Percentiles rank a stretch among this genome's conserved stretches.
Evolutionary conservation across 2,797 vertebrate genomes (phyloP).

Genomic region (Dryobates pubescens): DNA sequence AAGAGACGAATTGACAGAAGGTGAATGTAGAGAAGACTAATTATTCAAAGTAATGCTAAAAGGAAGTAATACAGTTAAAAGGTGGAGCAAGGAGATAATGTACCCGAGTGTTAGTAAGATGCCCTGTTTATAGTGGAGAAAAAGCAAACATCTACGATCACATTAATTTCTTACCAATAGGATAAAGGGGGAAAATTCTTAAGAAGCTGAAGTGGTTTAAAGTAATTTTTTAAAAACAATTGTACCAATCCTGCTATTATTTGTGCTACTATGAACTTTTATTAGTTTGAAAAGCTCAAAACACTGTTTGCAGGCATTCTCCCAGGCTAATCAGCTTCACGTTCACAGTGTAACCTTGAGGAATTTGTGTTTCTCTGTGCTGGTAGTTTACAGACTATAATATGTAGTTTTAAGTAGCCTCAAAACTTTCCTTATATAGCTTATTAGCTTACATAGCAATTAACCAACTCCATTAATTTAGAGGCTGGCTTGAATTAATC

Average conservation of each 20-base stretch:
- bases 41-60: slow-evolving; percentile 47
- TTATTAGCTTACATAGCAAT: neutral
- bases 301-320: neutral
- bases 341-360: neutral
- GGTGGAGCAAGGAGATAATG: neutral
- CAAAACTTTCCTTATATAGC: neutral
- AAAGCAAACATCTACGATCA: neutral
- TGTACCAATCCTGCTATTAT: neutral
- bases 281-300: neutral
- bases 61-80: neutral
- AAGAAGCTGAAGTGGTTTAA: neutral
- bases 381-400: neutral
- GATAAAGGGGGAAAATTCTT: neutral
- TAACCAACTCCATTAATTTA: neutral
- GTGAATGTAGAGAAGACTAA: neutral
- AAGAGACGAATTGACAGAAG: slow-evolving; percentile 53
- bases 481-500: neutral
- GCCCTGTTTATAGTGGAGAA: neutral
- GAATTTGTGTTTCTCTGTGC: neutral
- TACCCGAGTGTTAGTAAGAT: neutral
- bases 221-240: neutral
- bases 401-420: neutral
- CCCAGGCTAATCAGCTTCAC: neutral
- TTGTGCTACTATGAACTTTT: neutral
- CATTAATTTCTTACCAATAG: neutral